Percentiles rank a stretch among this genome's conserved stretches.
Evolutionary conservation across 2,797 vertebrate genomes (phyloP).

Genomic region (Neomorphus geoffroyi): DNA sequence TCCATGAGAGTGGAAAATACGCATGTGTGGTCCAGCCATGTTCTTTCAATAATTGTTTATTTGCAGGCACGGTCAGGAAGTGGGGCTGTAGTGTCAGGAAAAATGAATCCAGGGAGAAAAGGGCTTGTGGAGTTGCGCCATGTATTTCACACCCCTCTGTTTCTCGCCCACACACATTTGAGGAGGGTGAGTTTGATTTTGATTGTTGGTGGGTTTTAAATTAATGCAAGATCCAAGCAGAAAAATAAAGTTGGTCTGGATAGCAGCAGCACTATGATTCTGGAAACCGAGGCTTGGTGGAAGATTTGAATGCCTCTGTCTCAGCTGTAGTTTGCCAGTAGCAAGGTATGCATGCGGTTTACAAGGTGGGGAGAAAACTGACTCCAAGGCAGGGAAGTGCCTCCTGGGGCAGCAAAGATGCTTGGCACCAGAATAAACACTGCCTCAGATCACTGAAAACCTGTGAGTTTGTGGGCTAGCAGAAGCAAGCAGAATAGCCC

Average conservation of each 20-base stretch:
- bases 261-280: background rate
- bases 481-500: background rate
- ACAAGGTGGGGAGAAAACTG: background rate
- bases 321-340: background rate
- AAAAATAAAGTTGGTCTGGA: background rate
- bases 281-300: background rate
- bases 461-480: rapidly evolving
- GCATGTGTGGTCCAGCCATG: slow-evolving; percentile 32
- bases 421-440: background rate
- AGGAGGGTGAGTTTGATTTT: background rate
- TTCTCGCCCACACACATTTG: background rate
- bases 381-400: background rate
- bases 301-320: background rate
- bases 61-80: background rate
- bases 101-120: slow-evolving; percentile 5
- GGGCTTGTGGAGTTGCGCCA: background rate
- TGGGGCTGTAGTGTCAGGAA: background rate
- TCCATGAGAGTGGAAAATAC: background rate
- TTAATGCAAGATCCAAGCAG: background rate
- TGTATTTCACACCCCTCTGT: background rate
- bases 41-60: slow-evolving; percentile 25
- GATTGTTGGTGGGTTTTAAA: background rate
- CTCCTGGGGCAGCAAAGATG: background rate
- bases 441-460: background rate
- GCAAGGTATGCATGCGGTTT: background rate